Evolutionary conservation across 2,888 invertebrate species (phyloP).

Genomic region (Erebia aethiops): DNA sequence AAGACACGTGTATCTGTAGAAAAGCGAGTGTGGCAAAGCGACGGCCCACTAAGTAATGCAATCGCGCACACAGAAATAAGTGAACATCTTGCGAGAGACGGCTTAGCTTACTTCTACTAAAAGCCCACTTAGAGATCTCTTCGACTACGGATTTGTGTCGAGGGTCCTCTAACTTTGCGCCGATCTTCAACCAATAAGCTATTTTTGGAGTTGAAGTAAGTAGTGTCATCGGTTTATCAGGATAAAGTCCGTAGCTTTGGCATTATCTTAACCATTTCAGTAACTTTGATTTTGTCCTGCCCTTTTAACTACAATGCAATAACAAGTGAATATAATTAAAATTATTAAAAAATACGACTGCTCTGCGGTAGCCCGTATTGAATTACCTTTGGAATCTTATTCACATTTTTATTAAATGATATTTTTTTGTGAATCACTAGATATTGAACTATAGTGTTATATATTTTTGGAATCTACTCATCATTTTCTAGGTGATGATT

Average conservation of each 20-base stretch:
- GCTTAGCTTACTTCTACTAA: conserved; percentile 80
- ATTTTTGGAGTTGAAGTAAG: conserved; percentile 60
- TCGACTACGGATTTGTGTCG: conserved; percentile 73
- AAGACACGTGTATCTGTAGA: conserved; percentile 33
- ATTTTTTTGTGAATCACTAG: too few relatives aligned
- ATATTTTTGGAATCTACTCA: too few relatives aligned
- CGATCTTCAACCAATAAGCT: conserved; percentile 71
- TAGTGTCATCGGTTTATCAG: conserved; percentile 42
- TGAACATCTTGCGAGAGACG: conserved; percentile 74
- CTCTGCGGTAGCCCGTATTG: too few relatives aligned
- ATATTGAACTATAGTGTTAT: too few relatives aligned
- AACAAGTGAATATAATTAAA: too few relatives aligned
- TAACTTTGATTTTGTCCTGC: background rate
- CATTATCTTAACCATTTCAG: background rate
- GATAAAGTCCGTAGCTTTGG: conserved; percentile 25
- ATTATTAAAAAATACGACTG: too few relatives aligned
- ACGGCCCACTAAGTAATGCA: conserved; percentile 57
- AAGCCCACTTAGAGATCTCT: conserved; percentile 81
- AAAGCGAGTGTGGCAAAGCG: conserved; percentile 42
- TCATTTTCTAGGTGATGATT: too few relatives aligned
- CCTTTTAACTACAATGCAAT: background rate
- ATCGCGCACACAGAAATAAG: conserved; percentile 72
- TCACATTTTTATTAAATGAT: too few relatives aligned
- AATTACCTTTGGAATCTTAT: too few relatives aligned
- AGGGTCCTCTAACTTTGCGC: conserved; percentile 71